Base-by-base conservation (phyloP, 2,113 vertebrate species). In the Furnarius figulus region DNA sequence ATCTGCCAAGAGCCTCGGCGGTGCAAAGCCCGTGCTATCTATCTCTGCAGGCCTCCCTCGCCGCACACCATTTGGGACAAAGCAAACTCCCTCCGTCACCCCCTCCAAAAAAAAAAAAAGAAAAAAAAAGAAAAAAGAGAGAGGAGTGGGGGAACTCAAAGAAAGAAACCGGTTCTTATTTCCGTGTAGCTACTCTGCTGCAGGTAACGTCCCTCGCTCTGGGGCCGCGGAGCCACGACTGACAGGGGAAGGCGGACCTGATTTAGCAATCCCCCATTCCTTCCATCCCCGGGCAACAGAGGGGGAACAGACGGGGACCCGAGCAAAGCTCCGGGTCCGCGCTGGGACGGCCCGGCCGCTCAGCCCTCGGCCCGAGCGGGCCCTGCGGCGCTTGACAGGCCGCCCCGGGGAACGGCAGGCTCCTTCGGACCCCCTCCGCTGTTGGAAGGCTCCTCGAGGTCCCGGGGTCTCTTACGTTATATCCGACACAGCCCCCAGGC, bases 31-130 rank as follows among this genome's bases (percentile, higher is more conserved):
- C 94, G 94, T 97, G 98, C 98, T 98, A 98, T 98, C 98, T 98
- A 98, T 98, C 98, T 98, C 96, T 74, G 81, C 95, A 94, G 98
- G 98, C 98, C 98, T 98, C 98, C 97, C 97, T 98, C 84, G 90
- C 97, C 92, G 98, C 98, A 98, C 42, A 82, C 15, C 19, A 67
- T 46, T 28, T 44, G 55, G 61, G 89, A 88, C 61, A 94, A 95
- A 88, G 66, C 63, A 90, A 92, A 78, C 33, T 50, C 11, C 20
- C 37, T 49, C 24, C 27, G 42, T 55, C 1, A 2, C n/a, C 40
- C 17, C 12, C 10, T 21, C 4, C 4, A 27, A 61, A 61, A 68
- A 74, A 49, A 49, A 7, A 37, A 31, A 31, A 23, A 14, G 3
- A 27, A 13, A 3, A 46, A 14, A 10, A 13, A 30, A 17, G 10